Base-by-base conservation (phyloP, 2,888 invertebrate species). In the Nymphalis urticae region DNA sequence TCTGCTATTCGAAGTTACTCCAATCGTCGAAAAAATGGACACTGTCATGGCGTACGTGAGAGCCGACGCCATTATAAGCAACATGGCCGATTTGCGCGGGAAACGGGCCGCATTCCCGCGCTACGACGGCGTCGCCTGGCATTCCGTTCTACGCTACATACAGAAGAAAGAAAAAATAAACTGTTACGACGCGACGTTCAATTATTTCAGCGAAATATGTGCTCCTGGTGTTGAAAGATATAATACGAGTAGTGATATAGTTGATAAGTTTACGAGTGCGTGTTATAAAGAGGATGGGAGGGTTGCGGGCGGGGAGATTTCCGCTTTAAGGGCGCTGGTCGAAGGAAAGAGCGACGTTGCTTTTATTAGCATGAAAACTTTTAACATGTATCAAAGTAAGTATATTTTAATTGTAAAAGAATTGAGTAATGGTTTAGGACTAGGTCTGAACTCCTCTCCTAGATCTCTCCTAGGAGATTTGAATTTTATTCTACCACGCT, bases 51-150 rank as follows among this genome's bases (percentile, higher is more conserved):
- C 96, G 0, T 93, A 97, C 62, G 95, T 96, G 0, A 94, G 92
- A 73, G 93, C 90, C 56, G 88, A 94, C 77, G 92, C 95, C 0
- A 82, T 84, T 36, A 94, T 95, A 64, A 93, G 85, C 17, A 77
- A 74, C 24, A 93, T 97, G 73, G 84, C 90, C 61, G 96, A 96
- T 78, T 85, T 97, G 36, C 90, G 91, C 84, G 96, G 96, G 13
- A 95, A 95, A 74, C 94, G 94, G 54, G 96, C 96, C 0, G 97
- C 97, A 78, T 96, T 98, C 83, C 96, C 98, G 1, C 94, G 94
- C n/a, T 96, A 95, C 79, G 96, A 96, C 74, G 96, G 97, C 8
- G 88, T 95, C 9, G 95, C 96, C 13, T 94, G 95, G 94, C 93
- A 95, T 75, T 93, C 95, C 0, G 93, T 94, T 36, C 75, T 86